A percentile compares a stretch with the other conserved stretches of the same genome.
These are phyloP conservation scores for Apostichopus japonicus DNA, from an alignment of 35 echinoderm and acorn worm species.

Conservation along the genomic window DNA sequence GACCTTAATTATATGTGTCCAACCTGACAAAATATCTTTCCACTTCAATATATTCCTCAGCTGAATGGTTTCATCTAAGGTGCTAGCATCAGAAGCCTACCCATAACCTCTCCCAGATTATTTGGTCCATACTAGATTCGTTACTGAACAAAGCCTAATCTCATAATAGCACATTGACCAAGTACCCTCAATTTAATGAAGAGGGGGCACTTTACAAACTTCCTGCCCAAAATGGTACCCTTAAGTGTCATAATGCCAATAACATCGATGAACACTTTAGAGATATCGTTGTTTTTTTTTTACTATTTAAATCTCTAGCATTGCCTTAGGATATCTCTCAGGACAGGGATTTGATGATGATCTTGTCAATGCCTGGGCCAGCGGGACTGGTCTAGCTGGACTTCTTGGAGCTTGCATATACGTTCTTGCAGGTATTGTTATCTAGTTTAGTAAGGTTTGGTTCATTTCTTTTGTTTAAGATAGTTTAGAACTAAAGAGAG, in stretches of 20 bases:
- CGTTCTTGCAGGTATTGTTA: conserved; percentile 70
- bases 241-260: no score
- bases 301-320: conserved; percentile 19
- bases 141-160: no score
- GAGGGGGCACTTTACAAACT: neutral
- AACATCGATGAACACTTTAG: neutral
- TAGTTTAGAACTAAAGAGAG: neutral
- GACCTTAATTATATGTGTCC: no score
- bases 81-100: no score
- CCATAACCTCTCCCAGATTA: no score
- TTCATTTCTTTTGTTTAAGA: neutral
- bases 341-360: conserved; percentile 72
- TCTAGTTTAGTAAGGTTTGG: neutral
- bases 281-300: neutral
- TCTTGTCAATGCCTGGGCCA: conserved; percentile 87
- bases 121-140: no score
- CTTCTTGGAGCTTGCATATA: conserved; percentile 67
- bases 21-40: no score
- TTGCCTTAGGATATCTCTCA: conserved; percentile 85
- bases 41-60: no score
- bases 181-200: no score
- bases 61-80: no score
- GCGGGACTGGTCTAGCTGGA: conserved; percentile 84
- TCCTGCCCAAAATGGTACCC: no score
- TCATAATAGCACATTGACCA: no score